Evolutionary conservation across 2,888 invertebrate species (phyloP).

Genomic region (Pyrrhosoma nymphula): DNA sequence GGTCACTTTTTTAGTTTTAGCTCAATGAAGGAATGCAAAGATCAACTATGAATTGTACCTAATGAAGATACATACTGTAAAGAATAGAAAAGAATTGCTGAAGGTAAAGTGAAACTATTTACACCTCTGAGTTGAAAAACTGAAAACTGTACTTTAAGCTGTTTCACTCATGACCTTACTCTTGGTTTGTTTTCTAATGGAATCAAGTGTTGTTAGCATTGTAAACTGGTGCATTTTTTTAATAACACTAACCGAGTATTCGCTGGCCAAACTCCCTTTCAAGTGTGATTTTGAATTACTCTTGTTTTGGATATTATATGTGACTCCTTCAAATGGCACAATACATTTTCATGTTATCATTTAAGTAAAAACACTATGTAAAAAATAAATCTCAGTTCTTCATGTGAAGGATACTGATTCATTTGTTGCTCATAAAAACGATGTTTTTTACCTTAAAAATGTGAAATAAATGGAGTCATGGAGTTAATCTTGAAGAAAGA

Average conservation of each 20-base stretch:
- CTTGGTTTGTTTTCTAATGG: not conserved
- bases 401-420: not conserved
- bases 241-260: not conserved
- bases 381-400: constrained; percentile 36
- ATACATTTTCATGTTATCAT: constrained; percentile 26
- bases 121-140: not conserved
- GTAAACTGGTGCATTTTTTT: not conserved
- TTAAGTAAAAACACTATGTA: constrained; percentile 37
- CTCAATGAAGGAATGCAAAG: not conserved
- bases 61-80: not conserved
- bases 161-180: not conserved
- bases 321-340: constrained; percentile 23
- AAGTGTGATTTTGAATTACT: not conserved
- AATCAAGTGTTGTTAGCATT: not conserved
- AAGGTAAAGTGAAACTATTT: not conserved
- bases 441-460: constrained; percentile 23
- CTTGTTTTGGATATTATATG: not conserved
- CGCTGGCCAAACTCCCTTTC: not conserved
- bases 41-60: not conserved
- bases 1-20: not conserved
- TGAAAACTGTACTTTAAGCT: not conserved
- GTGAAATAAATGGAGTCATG: not conserved
- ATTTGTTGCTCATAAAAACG: constrained; percentile 23
- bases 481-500: constrained; percentile 11
- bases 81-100: not conserved